Evolutionary conservation across 2,113 vertebrate species (phyloP).

Genomic region (Proterorhinus semilunaris): DNA sequence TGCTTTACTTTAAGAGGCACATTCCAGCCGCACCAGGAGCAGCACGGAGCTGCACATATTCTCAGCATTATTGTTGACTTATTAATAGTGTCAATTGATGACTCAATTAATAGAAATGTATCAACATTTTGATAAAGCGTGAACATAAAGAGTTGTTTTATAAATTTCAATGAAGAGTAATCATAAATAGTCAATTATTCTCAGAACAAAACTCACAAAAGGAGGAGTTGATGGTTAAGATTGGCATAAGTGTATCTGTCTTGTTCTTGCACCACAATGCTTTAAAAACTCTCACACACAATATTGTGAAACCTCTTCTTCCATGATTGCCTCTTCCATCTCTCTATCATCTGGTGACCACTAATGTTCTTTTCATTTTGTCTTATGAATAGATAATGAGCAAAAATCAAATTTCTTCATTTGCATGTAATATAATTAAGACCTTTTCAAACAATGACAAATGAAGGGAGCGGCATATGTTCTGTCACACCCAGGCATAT

Average conservation of each 20-base stretch:
- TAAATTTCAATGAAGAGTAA: not conserved
- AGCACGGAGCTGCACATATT: no score
- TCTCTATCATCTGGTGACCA: constrained; percentile 87
- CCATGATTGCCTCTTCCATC: constrained; percentile 38
- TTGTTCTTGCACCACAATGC: not conserved
- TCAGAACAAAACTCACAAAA: not conserved
- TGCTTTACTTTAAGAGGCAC: no score
- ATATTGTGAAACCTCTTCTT: constrained; percentile 11
- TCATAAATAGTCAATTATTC: not conserved
- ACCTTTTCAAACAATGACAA: constrained; percentile 97
- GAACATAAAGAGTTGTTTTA: no score
- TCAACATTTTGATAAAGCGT: no score
- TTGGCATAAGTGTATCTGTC: not conserved
- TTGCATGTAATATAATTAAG: constrained; percentile 99
- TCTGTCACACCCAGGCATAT: constrained; percentile 87
- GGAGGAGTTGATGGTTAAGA: not conserved
- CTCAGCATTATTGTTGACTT: no score
- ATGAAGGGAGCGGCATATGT: constrained; percentile 91
- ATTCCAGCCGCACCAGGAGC: no score
- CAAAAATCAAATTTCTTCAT: constrained; percentile 98
- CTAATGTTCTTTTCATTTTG: constrained; percentile 95
- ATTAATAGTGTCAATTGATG: no score
- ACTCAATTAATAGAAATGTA: no score
- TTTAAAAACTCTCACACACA: not conserved
- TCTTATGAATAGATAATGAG: constrained; percentile 98